A percentile compares a stretch with the other conserved stretches of the same genome.
Evolutionary conservation across 1,140 invertebrate species (phyloP).

Genomic region (Drosophila ogumai): DNA sequence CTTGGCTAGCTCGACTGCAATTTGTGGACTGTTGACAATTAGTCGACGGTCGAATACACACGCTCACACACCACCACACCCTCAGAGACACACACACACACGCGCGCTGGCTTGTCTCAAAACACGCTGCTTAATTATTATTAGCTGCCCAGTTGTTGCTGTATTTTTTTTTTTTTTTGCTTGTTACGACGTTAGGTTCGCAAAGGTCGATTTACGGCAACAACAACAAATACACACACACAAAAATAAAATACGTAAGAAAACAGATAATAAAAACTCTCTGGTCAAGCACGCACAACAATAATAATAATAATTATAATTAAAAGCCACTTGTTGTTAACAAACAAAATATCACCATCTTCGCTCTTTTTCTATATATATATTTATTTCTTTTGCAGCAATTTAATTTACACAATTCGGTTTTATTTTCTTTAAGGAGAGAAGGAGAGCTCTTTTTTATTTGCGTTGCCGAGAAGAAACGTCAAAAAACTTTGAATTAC

Average conservation of each 20-base stretch:
- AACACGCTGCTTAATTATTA: slow-evolving; percentile 75
- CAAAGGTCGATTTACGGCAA: slow-evolving; percentile 65
- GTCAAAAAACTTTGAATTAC: slow-evolving; percentile 57
- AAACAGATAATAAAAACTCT: slow-evolving; percentile 27
- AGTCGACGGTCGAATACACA: slow-evolving; percentile 23
- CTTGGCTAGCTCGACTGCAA: slow-evolving; percentile 9
- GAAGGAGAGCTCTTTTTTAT: neutral
- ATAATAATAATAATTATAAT: slow-evolving; percentile 8
- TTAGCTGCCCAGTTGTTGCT: slow-evolving; percentile 53
- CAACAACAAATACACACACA: neutral
- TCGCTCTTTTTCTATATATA: neutral
- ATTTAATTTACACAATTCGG: slow-evolving; percentile 15
- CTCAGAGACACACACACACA: slow-evolving; percentile 22
- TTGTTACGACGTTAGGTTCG: slow-evolving; percentile 72
- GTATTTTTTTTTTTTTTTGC: slow-evolving; percentile 25
- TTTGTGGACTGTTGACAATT: slow-evolving; percentile 32
- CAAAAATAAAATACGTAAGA: slow-evolving; percentile 14
- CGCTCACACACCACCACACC: slow-evolving; percentile 8
- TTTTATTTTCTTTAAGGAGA: neutral
- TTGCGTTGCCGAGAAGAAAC: slow-evolving; percentile 37
- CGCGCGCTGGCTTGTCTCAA: slow-evolving; percentile 13
- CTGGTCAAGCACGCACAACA: slow-evolving; percentile 14
- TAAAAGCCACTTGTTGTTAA: slow-evolving; percentile 27
- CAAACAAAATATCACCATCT: slow-evolving; percentile 10
- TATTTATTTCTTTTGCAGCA: slow-evolving; percentile 1